phyloP scores from a whole-genome alignment of 2,888 invertebrate genomes.

The Dryobotodes eremita region DNA sequence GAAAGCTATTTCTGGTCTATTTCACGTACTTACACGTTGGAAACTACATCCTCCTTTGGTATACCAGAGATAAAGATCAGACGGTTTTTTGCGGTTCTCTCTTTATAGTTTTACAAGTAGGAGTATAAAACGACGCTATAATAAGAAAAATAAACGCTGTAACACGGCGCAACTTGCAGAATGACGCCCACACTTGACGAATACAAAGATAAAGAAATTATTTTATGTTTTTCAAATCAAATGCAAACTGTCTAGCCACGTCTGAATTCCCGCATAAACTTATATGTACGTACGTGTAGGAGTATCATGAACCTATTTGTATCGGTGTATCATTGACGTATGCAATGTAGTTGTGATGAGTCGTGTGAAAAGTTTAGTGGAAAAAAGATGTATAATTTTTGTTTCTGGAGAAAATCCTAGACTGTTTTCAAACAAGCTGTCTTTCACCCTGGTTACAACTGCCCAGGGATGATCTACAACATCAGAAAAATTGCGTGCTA shows the following conservation, averaged over 20 bases:
- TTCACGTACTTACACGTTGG: neutral
- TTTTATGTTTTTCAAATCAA: conserved; percentile 50
- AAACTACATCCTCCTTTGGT: neutral
- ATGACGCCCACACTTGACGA: conserved; percentile 42
- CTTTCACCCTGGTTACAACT: no score
- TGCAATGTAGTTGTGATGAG: neutral
- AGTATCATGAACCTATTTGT: neutral
- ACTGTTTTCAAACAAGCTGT: neutral
- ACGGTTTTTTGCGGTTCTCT: neutral
- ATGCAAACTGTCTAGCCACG: conserved; percentile 28
- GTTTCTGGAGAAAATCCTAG: neutral
- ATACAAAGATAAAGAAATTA: conserved; percentile 46
- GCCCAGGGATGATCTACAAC: neutral
- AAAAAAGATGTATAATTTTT: no score
- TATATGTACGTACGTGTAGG: neutral
- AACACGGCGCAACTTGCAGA: conserved; percentile 27
- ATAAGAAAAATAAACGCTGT: conserved; percentile 47
- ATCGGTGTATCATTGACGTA: neutral
- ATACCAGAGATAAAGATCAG: neutral
- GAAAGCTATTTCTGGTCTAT: neutral
- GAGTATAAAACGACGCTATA: conserved; percentile 22
- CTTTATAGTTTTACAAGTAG: conserved; percentile 42
- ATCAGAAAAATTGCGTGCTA: neutral
- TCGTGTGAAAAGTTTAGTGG: neutral
- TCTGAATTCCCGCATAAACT: neutral